Evolutionary conservation across 2,888 invertebrate species (phyloP).

Genomic region (Plagiodera versicolora): DNA sequence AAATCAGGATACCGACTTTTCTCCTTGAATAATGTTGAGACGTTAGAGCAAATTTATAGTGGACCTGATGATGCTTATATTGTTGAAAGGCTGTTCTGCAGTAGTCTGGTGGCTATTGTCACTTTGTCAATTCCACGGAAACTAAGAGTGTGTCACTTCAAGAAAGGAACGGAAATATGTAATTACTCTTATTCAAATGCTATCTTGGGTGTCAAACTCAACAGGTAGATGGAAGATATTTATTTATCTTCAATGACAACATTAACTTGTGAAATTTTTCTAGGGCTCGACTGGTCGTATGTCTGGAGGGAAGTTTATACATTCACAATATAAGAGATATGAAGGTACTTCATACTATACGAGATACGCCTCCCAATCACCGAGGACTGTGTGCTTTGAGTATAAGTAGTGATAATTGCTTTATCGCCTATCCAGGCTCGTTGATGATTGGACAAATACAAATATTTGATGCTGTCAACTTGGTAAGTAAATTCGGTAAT

Average conservation of each 20-base stretch:
- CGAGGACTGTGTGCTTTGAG: slow-evolving; percentile 91
- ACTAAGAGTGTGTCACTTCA: slow-evolving; percentile 95
- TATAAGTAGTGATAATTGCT: slow-evolving; percentile 82
- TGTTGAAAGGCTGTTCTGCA: slow-evolving; percentile 95
- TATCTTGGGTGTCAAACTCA: slow-evolving; percentile 92
- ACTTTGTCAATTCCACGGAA: slow-evolving; percentile 87
- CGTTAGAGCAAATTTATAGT: slow-evolving; percentile 87
- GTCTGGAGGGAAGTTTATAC: slow-evolving; percentile 95
- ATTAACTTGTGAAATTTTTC: slow-evolving; percentile 15
- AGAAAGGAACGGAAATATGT: slow-evolving; percentile 96
- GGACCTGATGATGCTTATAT: slow-evolving; percentile 83
- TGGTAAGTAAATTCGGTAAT: slow-evolving; percentile 63
- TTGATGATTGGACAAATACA: slow-evolving; percentile 92
- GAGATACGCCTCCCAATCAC: slow-evolving; percentile 96
- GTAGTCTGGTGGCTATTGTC: slow-evolving; percentile 94
- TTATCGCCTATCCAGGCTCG: slow-evolving; percentile 96
- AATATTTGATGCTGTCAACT: slow-evolving; percentile 89
- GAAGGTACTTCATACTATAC: slow-evolving; percentile 97
- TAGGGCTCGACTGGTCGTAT: slow-evolving; percentile 81
- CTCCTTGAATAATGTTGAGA: slow-evolving; percentile 79
- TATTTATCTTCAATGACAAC: no score
- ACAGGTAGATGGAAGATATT: slow-evolving; percentile 64
- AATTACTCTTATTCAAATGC: slow-evolving; percentile 94
- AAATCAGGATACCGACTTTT: slow-evolving; percentile 89
- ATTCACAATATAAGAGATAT: slow-evolving; percentile 98